Evolutionary conservation across 2,888 invertebrate species (phyloP), one percentile per base, ranked within the genome.

Genomic region (Darwinula stevensoni): DNA sequence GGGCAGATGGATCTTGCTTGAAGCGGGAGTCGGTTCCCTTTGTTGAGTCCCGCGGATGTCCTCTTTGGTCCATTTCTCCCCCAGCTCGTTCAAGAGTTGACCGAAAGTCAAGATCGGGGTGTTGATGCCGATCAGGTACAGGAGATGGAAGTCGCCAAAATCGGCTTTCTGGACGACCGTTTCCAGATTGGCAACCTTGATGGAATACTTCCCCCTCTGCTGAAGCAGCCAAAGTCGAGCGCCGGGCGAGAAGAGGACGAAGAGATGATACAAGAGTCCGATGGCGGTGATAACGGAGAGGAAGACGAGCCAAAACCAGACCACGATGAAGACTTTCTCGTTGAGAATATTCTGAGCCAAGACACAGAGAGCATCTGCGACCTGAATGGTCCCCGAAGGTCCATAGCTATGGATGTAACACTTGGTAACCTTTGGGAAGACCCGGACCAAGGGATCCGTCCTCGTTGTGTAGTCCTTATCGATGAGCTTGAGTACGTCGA

Each of bases 221-320:
- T n/a, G n/a, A n/a, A n/a, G n/a, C n/a, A n/a, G n/a, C n/a, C n/a
- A n/a, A n/a, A n/a, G n/a, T n/a, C n/a, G n/a, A n/a, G n/a, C n/a
- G n/a, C n/a, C n/a, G n/a, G n/a, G n/a, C n/a, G 22, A 18, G 9
- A 29, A 4, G 4, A 41, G 11, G 4, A 38, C 35, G 11, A 36
- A 13, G 3, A 42, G 15, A 12, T 45, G 38, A 38, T 44, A 44
- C 16, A 45, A 13, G 2, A 45, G 27, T 6, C 39, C 37, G 2
- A 40, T 34, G 2, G 42, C 39, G 4, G 43, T 39, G 22, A 44
- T 35, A 17, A 38, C 34, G 4, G 40, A 39, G 29, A 45, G 34
- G 29, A 44, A 39, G 22, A 46, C 41, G 36, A 42, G 45, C 45
- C 45, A 45, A 35, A 46, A 46, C 45, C 45, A 44, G 29, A 42